Conservation (phyloP, 1,140 invertebrate species). For the Dendroctonus valens region DNA sequence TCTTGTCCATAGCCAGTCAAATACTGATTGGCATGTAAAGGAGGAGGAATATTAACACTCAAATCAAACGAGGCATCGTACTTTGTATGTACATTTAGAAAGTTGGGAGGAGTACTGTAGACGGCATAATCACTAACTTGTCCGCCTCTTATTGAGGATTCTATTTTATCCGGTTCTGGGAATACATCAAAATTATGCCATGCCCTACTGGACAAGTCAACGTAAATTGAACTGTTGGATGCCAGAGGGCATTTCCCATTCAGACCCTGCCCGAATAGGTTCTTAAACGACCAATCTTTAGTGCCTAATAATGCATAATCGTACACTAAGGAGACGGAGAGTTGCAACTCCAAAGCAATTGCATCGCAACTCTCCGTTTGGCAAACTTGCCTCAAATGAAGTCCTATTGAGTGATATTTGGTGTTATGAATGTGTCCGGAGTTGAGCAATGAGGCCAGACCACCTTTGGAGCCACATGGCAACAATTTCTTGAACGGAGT, state of each 20-base stretch:
- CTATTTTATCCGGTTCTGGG: constrained; percentile 57
- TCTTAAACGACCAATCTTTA: constrained; percentile 81
- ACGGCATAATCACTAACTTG: constrained; percentile 63
- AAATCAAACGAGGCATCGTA: constrained; percentile 54
- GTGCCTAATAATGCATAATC: constrained; percentile 65
- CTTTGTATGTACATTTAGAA: constrained; percentile 68
- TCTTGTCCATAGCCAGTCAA: constrained; percentile 84
- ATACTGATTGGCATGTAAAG: constrained; percentile 77
- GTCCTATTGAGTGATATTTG: constrained; percentile 86
- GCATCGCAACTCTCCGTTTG: constrained; percentile 60
- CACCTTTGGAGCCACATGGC: constrained; percentile 85
- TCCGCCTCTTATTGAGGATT: constrained; percentile 65
- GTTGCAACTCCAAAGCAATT: constrained; percentile 72
- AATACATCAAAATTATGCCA: constrained; percentile 59
- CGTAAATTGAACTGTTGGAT: constrained; percentile 72
- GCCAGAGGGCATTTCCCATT: constrained; percentile 77
- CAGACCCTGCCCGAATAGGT: constrained; percentile 82
- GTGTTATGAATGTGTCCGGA: constrained; percentile 89
- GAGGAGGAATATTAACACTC: constrained; percentile 61
- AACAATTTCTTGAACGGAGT: constrained; percentile 97
- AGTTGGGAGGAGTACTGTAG: constrained; percentile 62
- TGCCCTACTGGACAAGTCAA: constrained; percentile 72
- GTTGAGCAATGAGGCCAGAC: constrained; percentile 84
- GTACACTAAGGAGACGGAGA: constrained; percentile 84
- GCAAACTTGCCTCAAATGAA: constrained; percentile 83